Percentiles rank a stretch among this genome's conserved stretches.
Evolutionary conservation across 2,888 invertebrate genomes (phyloP).

Genomic region (Callyntrura sp.): DNA sequence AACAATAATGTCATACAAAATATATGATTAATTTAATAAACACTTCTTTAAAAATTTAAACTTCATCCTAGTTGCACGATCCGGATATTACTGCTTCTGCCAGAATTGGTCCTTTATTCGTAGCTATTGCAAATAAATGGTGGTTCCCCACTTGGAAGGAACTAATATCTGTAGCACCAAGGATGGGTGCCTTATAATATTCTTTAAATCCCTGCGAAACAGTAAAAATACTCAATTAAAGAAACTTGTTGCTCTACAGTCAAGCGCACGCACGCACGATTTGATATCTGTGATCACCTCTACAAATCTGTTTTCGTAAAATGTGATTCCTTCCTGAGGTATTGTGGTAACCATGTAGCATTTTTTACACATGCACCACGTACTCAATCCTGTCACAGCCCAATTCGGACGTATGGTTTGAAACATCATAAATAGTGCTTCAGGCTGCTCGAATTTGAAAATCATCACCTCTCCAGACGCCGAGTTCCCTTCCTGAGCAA

Average conservation of each 20-base stretch:
- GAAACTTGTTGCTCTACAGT: no score
- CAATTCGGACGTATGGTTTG: slow-evolving; percentile 76
- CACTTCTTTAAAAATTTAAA: not conserved
- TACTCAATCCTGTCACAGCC: slow-evolving; percentile 64
- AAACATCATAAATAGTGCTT: slow-evolving; percentile 68
- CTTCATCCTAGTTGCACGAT: slow-evolving; percentile 36
- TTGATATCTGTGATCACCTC: slow-evolving; percentile 81
- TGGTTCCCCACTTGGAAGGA: slow-evolving; percentile 43
- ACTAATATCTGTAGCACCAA: slow-evolving; percentile 73
- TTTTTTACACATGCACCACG: slow-evolving; percentile 55
- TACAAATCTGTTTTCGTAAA: slow-evolving; percentile 80
- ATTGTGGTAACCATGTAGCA: slow-evolving; percentile 73
- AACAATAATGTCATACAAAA: no score
- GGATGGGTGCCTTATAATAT: slow-evolving; percentile 64
- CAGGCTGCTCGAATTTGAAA: slow-evolving; percentile 67
- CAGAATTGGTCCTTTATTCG: slow-evolving; percentile 65
- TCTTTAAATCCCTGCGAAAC: slow-evolving; percentile 72
- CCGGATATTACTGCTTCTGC: slow-evolving; percentile 76
- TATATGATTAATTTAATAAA: not conserved
- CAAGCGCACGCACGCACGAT: no score
- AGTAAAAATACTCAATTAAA: no score
- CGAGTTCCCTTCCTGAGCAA: slow-evolving; percentile 79
- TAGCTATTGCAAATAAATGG: slow-evolving; percentile 72
- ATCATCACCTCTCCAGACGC: slow-evolving; percentile 75
- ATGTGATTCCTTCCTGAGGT: slow-evolving; percentile 76